These are phyloP conservation scores for Lapara coniferarum DNA, from an alignment of 2,888 invertebrate species.

Conservation along the genomic window DNA sequence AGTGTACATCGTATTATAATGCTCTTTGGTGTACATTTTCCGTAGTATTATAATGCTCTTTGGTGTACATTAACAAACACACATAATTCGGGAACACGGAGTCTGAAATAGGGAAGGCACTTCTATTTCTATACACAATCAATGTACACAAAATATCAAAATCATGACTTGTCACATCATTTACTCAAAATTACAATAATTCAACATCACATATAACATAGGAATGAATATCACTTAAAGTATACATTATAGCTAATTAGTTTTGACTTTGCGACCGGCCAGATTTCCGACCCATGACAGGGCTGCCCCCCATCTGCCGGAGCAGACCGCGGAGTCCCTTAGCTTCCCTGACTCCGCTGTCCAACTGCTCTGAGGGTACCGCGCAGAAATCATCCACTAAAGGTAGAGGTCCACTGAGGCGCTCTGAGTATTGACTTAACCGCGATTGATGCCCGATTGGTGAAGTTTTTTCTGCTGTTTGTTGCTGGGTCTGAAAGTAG, in stretches of 20 bases:
- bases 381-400: constrained; percentile 96
- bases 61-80: no score
- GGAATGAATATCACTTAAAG: constrained; percentile 7
- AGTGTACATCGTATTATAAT: no score
- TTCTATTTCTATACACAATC: neutral
- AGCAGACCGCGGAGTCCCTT: constrained; percentile 91
- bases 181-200: constrained; percentile 3
- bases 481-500: constrained; percentile 47
- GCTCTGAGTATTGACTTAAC: constrained; percentile 85
- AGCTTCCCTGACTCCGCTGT: constrained; percentile 85
- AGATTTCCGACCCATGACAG: constrained; percentile 89
- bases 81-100: no score
- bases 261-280: constrained; percentile 78
- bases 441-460: constrained; percentile 85
- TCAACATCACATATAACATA: neutral
- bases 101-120: no score
- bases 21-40: no score
- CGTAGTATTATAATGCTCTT: no score
- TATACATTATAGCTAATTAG: constrained; percentile 39
- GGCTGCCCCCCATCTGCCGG: constrained; percentile 93
- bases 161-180: neutral
- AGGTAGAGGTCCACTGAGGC: constrained; percentile 86
- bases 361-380: constrained; percentile 90
- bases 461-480: constrained; percentile 68
- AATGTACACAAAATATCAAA: neutral